Base-by-base conservation (phyloP, 2,888 invertebrate genomes). In the Argyresthia albistria region DNA sequence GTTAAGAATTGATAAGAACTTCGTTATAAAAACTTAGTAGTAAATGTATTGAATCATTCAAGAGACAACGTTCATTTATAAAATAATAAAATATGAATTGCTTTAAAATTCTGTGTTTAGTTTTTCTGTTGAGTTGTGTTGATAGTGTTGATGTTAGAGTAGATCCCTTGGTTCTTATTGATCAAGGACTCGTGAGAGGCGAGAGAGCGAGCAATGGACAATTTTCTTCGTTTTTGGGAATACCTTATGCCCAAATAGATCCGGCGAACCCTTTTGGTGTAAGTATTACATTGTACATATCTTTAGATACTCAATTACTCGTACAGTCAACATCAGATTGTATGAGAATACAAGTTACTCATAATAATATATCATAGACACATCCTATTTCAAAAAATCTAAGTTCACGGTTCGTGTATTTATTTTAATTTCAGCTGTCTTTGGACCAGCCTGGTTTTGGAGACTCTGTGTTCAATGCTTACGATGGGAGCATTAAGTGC, bases 181-280 rank as follows among this genome's bases (percentile, higher is more conserved):
- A 68, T 8, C 86, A 87, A 63, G 87, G 86, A 1, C 56, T 87
- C 35, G 73, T 87, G 16, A 72, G 75, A 58, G 87, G 87, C 10
- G 68, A 70, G 42, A 80, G 64, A 53, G 73, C 82, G 0, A 62
- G 59, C 4, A 76, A 84, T 60, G 81, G 81, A 12, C 74, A 73
- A 39, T 87, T 83, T 50, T 80, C 86, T 0, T 62, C 65, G 46
- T 87, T 87, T 58, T 60, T 83, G 48, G 87, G 87, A 48, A 72
- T 87, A 53, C 87, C 87, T 6, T 87, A 86, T 56, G 87, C 83
- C 15, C 58, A 64, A 57, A 74, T 87, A 11, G 74, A 84, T 58
- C 55, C 59, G 45, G 63, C 66, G 48, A 70, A 86, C 61, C 87
- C 86, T 16, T 87, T 87, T 57, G 84, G 87, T 51, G 87, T 87